Evolutionary conservation across 2,113 vertebrate species (phyloP), one percentile per base, ranked within the genome.

Genomic region (Caranx ignobilis): DNA sequence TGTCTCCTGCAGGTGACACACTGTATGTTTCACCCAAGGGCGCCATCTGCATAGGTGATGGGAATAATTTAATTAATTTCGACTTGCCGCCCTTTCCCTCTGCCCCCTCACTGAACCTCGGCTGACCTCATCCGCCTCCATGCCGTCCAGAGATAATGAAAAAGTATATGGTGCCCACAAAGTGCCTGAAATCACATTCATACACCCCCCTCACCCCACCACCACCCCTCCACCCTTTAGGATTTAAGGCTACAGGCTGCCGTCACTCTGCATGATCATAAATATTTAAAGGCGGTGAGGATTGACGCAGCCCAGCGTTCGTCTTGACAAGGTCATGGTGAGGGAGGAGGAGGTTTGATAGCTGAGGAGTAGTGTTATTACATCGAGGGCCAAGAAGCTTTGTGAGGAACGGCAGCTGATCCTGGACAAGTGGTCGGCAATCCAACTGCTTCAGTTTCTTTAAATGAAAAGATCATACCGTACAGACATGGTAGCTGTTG

Each of bases 11-110:
- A 21, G 60, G 63, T 62, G 64, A 80, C 60, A 41, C 26, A 31
- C 43, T 8, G 75, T 35, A 32, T 1, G 2, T 19, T 52, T 8
- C 79, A 57, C 37, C 45, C 59, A 45, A 39, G 55, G 69, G 34
- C 32, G 11, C 66, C 26, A 64, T 76, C 75, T 82, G 54, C 71
- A 73, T 19, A 60, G 48, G 26, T 82, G 75, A 74, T 76, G 34
- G 37, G 47, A 60, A 43, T 74, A 10, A 81, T 69, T 9, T 3
- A 41, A 75, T 87, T 59, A 31, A 41, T 59, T 81, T 21, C 5
- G 15, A 34, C 66, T 52, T 3, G 4, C 45, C 15, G 21, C 18
- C 39, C 31, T 41, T 56, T 35, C 19, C 59, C 11, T 43, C 26
- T 2, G 4, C 48, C 43, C 6, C 45, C 45, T 45, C 35, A 0